Conservation (phyloP, 1,140 invertebrate genomes). For the Tribolium madens region DNA sequence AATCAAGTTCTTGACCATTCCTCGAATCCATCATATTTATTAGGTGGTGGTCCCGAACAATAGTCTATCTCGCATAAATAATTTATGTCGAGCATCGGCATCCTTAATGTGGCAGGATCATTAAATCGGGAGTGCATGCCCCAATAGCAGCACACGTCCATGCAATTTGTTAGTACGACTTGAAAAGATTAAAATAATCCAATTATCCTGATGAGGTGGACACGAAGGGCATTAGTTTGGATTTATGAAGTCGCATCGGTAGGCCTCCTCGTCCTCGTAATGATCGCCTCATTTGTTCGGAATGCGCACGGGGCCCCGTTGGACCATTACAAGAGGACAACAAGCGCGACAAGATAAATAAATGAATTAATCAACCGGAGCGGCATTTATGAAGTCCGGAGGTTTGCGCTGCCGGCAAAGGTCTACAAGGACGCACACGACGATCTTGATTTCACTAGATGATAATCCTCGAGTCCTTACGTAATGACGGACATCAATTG, state of each 20-base stretch:
- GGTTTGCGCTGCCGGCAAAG: constrained; percentile 27
- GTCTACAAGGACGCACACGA: constrained; percentile 40
- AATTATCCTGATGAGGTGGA: constrained; percentile 49
- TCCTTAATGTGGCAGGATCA: constrained; percentile 13
- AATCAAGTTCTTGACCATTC: background rate
- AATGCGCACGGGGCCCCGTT: constrained; percentile 32
- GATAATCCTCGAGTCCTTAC: background rate
- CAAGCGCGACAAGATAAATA: constrained; percentile 52
- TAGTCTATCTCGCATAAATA: constrained; percentile 6
- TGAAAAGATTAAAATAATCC: constrained; percentile 49
- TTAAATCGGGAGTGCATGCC: constrained; percentile 12
- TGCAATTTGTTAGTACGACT: constrained; percentile 39
- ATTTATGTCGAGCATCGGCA: constrained; percentile 8
- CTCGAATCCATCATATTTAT: constrained; percentile 4
- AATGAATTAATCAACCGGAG: constrained; percentile 49
- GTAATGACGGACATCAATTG: background rate
- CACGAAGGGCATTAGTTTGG: constrained; percentile 45
- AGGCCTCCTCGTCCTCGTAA: constrained; percentile 40
- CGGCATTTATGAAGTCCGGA: constrained; percentile 46
- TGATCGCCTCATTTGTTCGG: constrained; percentile 50
- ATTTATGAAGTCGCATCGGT: constrained; percentile 47
- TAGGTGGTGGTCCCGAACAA: background rate
- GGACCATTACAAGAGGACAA: constrained; percentile 47
- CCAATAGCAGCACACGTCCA: constrained; percentile 10
- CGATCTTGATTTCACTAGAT: constrained; percentile 20